phyloP scores from a whole-genome alignment of 2,797 vertebrate genomes.

The Artibeus jamaicensis region DNA sequence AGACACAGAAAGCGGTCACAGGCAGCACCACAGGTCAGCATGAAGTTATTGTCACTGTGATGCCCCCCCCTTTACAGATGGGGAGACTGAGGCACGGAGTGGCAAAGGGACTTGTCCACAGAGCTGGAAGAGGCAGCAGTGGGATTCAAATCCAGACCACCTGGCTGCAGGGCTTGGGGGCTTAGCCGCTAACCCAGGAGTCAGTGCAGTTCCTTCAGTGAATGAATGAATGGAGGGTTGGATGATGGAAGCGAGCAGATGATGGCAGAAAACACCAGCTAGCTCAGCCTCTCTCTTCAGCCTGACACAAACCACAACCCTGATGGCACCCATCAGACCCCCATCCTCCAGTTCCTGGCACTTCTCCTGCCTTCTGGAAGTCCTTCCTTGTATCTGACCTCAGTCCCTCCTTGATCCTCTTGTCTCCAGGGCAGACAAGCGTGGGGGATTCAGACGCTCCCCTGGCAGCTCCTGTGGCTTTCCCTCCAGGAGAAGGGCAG shows the following conservation, averaged over 20 bases:
- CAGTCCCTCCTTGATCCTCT: too few relatives aligned
- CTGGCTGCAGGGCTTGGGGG: not conserved
- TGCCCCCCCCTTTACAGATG: not conserved
- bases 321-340: not conserved
- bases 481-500: not conserved
- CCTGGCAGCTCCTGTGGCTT: not conserved
- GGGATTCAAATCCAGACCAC: not conserved
- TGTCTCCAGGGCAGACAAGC: not conserved
- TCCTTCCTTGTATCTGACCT: not conserved
- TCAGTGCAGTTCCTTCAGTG: not conserved
- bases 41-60: not conserved
- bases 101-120: fast-evolving
- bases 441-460: not conserved
- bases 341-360: not conserved
- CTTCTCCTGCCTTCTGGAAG: not conserved
- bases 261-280: not conserved
- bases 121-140: not conserved
- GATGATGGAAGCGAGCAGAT: not conserved
- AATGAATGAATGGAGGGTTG: not conserved
- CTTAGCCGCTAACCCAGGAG: too few relatives aligned
- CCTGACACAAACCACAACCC: not conserved
- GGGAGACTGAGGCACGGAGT: not conserved
- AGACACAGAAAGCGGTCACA: not conserved
- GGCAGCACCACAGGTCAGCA: not conserved
- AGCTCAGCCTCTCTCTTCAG: too few relatives aligned